Percentiles rank a stretch among this genome's conserved stretches.
phyloP scores from a whole-genome alignment of 2,888 invertebrate species.

The Ernsta delagoae region DNA sequence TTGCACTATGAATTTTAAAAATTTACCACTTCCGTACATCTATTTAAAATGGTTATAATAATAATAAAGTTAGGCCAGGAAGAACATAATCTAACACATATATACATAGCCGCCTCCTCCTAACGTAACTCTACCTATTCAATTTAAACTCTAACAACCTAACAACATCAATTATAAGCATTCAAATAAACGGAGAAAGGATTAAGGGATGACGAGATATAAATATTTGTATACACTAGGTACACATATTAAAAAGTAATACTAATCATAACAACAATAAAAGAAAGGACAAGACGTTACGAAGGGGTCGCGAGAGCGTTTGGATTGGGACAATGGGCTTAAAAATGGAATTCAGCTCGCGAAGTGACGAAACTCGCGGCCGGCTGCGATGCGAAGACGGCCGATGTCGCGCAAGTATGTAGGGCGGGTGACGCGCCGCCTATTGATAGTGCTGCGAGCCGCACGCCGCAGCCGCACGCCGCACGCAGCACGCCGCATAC shows the following conservation, averaged over 20 bases:
- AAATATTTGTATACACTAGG: no score
- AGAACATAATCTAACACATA: no score
- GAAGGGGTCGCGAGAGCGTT: slow-evolving; percentile 47
- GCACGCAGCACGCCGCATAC: slow-evolving; percentile 40
- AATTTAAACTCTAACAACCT: not conserved
- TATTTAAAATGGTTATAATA: no score
- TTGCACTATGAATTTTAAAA: not conserved
- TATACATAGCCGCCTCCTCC: no score
- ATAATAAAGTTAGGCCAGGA: no score
- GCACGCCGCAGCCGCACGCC: slow-evolving; percentile 40
- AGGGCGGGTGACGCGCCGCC: slow-evolving; percentile 70
- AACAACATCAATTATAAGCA: no score
- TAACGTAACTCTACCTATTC: no score
- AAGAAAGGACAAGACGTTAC: slow-evolving; percentile 44
- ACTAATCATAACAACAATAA: not conserved
- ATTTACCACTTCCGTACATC: not conserved
- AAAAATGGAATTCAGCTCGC: slow-evolving; percentile 70
- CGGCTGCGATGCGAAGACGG: slow-evolving; percentile 49
- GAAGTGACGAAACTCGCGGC: slow-evolving; percentile 68
- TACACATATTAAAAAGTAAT: no score
- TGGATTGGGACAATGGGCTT: slow-evolving; percentile 61
- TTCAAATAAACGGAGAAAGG: no score
- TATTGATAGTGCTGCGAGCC: slow-evolving; percentile 67
- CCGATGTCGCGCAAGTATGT: slow-evolving; percentile 63
- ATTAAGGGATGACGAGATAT: no score